A percentile compares a stretch with the other conserved stretches of the same genome.
Evolutionary conservation across 1,140 invertebrate species (phyloP).

Genomic region (Neodiprion lecontei): DNA sequence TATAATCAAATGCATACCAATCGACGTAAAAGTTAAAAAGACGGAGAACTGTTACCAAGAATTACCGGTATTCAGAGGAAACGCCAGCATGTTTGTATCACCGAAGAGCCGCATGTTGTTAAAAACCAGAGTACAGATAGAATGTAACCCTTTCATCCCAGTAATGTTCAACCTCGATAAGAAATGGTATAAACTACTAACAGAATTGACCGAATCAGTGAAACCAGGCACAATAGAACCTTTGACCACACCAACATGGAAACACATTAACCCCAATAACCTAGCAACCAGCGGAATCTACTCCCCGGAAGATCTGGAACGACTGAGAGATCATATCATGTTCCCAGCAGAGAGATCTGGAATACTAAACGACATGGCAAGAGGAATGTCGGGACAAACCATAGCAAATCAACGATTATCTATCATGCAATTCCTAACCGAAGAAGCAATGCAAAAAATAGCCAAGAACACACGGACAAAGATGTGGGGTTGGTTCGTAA

Average conservation of each 20-base stretch:
- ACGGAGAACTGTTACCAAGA: constrained; percentile 24
- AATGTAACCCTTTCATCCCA: constrained; percentile 13
- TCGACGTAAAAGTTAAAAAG: constrained; percentile 12
- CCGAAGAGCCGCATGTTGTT: constrained; percentile 19
- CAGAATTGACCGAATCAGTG: constrained; percentile 9
- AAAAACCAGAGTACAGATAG: neutral
- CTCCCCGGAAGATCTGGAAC: constrained; percentile 17
- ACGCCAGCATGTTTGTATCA: constrained; percentile 18
- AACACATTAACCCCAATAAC: constrained; percentile 26
- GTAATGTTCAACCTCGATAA: neutral
- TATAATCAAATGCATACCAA: constrained; percentile 24
- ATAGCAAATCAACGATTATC: too few relatives aligned
- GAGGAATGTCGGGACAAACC: neutral
- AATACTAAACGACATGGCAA: neutral
- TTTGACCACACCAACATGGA: constrained; percentile 23
- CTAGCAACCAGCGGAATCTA: constrained; percentile 33
- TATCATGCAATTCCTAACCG: too few relatives aligned
- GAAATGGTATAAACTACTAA: constrained; percentile 6
- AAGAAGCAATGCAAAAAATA: neutral
- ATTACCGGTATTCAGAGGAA: constrained; percentile 14
- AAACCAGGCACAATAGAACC: constrained; percentile 18
- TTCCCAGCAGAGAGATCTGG: constrained; percentile 20
- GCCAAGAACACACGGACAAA: neutral
- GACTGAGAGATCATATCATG: constrained; percentile 17
- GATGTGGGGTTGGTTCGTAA: neutral